Percentiles rank a stretch among this genome's conserved stretches.
phyloP scores from a whole-genome alignment of 2,888 invertebrate species.

The Mellilla xanthometata region DNA sequence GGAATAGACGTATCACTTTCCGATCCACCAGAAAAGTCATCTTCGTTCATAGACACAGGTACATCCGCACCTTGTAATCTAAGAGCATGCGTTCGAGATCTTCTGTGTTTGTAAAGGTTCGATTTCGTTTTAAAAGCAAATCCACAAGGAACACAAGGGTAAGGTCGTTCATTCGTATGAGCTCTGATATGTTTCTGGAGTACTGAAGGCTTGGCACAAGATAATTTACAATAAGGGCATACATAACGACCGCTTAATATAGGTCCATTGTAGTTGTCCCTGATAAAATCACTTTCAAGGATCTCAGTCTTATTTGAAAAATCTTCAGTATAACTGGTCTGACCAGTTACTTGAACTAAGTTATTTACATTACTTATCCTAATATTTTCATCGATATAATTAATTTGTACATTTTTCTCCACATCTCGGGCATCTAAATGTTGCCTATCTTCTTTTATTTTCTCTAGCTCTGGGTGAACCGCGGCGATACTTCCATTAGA shows the following conservation, averaged over 20 bases:
- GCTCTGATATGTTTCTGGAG: conserved; percentile 96
- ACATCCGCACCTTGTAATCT: conserved; percentile 84
- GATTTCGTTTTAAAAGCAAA: conserved; percentile 97
- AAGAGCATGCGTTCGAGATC: conserved; percentile 88
- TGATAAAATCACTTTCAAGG: conserved; percentile 78
- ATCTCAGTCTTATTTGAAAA: conserved; percentile 81
- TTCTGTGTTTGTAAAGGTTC: conserved; percentile 95
- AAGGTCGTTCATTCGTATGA: conserved; percentile 96
- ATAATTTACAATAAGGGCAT: conserved; percentile 93
- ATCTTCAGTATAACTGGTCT: conserved; percentile 79
- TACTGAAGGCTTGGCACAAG: conserved; percentile 96
- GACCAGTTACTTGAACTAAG: conserved; percentile 76
- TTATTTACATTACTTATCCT: conserved; percentile 77
- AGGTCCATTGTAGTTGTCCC: conserved; percentile 69
- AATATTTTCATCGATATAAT: conserved; percentile 71
- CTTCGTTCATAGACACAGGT: conserved; percentile 78
- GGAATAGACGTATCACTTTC: conserved; percentile 82
- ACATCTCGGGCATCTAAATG: conserved; percentile 46
- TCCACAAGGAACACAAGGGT: conserved; percentile 93
- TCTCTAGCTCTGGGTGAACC: conserved; percentile 74
- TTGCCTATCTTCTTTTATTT: conserved; percentile 62
- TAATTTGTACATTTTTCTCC: conserved; percentile 81
- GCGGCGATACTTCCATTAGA: conserved; percentile 74
- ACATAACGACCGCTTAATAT: conserved; percentile 88
- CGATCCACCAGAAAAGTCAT: conserved; percentile 82